Conservation (phyloP, 2,113 vertebrate genomes). For the Nestor notabilis region DNA sequence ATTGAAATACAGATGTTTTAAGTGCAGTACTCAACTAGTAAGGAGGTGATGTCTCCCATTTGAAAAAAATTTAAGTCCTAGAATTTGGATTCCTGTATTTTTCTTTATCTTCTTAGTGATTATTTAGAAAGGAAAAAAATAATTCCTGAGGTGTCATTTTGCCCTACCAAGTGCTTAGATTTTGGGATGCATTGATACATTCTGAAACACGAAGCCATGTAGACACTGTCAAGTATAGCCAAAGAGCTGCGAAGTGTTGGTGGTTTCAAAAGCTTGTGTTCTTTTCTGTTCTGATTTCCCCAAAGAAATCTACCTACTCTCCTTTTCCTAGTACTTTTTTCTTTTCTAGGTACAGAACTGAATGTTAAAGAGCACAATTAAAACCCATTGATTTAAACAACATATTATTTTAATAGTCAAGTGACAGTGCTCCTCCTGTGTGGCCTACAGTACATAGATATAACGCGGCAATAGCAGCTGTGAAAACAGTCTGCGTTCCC, state of each 20-base stretch:
- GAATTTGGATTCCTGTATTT: neutral
- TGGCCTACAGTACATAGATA: conserved; percentile 69
- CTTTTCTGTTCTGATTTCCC: neutral
- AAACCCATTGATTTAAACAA: neutral
- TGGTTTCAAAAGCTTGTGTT: neutral
- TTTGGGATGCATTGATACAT: neutral
- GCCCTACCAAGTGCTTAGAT: neutral
- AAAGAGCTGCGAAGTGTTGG: neutral
- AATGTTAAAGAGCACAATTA: conserved; percentile 5
- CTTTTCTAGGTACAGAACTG: neutral
- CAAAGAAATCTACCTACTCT: neutral
- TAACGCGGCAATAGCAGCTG: conserved; percentile 67
- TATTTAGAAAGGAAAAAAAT: neutral
- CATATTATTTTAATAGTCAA: neutral
- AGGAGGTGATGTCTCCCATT: neutral
- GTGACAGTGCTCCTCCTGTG: conserved; percentile 56
- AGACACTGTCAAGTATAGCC: neutral
- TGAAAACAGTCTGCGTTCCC: conserved; percentile 74
- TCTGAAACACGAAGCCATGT: neutral
- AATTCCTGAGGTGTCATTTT: neutral
- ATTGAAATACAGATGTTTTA: neutral
- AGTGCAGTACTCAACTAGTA: neutral
- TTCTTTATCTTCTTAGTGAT: neutral
- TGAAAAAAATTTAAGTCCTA: neutral
- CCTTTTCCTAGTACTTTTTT: neutral